Evolutionary conservation across 2,888 invertebrate species (phyloP).

Genomic region (Glaucopsyche alexis): DNA sequence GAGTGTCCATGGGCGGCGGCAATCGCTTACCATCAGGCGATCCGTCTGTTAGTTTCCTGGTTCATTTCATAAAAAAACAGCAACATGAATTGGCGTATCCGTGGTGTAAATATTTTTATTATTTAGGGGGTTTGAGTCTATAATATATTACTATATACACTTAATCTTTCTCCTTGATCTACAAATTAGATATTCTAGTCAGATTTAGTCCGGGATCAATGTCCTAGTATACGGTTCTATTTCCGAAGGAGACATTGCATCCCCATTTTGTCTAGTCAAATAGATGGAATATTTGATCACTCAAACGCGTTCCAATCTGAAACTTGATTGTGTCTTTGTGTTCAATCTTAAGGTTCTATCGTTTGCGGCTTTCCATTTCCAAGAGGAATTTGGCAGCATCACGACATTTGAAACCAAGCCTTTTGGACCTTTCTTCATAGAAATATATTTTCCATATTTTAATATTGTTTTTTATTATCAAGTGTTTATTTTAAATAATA

Average conservation of each 20-base stretch:
- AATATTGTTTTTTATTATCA: too few relatives aligned
- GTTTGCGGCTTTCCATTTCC: constrained; percentile 8
- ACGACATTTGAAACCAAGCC: not conserved
- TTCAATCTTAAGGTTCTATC: not conserved
- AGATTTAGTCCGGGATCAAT: not conserved
- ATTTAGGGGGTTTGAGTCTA: too few relatives aligned
- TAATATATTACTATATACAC: too few relatives aligned
- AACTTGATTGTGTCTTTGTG: constrained; percentile 11
- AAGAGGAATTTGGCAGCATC: not conserved
- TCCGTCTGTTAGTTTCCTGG: too few relatives aligned
- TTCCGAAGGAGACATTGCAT: not conserved
- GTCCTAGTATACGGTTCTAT: not conserved
- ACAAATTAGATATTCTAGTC: not conserved
- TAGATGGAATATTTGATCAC: constrained; percentile 27
- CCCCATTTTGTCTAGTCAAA: constrained; percentile 7
- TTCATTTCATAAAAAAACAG: too few relatives aligned
- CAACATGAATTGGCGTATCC: too few relatives aligned
- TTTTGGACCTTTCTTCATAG: not conserved
- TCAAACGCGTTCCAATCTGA: constrained; percentile 21
- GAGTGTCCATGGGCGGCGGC: too few relatives aligned
- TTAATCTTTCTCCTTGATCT: too few relatives aligned
- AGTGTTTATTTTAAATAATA: too few relatives aligned
- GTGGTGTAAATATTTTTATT: too few relatives aligned
- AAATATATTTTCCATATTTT: too few relatives aligned
- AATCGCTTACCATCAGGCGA: too few relatives aligned